These are phyloP conservation scores for Polydrusus tereticollis DNA, from an alignment of 2,888 invertebrate genomes.

Conservation along the genomic window DNA sequence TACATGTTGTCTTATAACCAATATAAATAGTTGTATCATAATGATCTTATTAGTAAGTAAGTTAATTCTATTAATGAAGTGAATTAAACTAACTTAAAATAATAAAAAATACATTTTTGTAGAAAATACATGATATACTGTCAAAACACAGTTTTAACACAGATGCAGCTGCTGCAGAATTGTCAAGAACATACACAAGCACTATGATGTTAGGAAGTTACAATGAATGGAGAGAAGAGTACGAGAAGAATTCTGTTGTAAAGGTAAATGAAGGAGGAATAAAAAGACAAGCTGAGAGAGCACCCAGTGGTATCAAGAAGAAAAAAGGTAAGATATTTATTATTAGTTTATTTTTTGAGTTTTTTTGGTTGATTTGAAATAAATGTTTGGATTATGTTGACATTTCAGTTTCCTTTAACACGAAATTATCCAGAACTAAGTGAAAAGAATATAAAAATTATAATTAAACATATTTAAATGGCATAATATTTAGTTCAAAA, in stretches of 20 bases:
- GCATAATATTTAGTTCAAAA: too few species aligned
- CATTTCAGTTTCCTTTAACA: too few species aligned
- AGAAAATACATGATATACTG: constrained; percentile 71
- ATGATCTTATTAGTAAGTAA: too few species aligned
- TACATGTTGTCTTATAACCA: too few species aligned
- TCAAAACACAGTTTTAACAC: constrained; percentile 72
- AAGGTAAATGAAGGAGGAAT: constrained; percentile 46
- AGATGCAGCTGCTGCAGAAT: constrained; percentile 71
- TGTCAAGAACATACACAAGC: constrained; percentile 60
- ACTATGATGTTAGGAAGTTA: constrained; percentile 54
- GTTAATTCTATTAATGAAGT: neutral
- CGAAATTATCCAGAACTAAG: too few species aligned
- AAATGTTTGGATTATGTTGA: too few species aligned
- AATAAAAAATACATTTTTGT: constrained; percentile 15
- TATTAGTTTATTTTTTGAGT: neutral
- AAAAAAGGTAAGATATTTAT: constrained; percentile 55
- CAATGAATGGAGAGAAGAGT: constrained; percentile 59
- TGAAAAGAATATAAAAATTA: too few species aligned
- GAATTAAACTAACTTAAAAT: neutral
- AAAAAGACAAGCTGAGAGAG: constrained; percentile 51
- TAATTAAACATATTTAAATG: too few species aligned
- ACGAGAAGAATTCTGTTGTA: constrained; percentile 65
- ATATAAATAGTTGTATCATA: too few species aligned
- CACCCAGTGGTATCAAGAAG: constrained; percentile 52
- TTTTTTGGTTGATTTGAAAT: too few species aligned